Evolutionary conservation across 1,140 invertebrate species (phyloP).

Genomic region (Penaeus indicus): DNA sequence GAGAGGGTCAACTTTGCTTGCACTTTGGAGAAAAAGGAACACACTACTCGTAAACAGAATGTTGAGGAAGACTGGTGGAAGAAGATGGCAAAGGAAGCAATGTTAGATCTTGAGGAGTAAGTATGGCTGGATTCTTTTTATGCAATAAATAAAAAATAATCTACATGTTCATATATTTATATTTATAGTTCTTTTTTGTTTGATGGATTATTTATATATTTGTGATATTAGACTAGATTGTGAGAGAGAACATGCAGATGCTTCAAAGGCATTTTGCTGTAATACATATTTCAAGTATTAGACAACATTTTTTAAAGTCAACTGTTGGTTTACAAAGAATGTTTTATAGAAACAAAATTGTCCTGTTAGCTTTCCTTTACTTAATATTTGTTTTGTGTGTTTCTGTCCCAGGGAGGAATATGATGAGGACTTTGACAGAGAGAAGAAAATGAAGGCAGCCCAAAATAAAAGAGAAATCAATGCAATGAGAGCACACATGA

Average conservation of each 20-base stretch:
- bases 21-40: slow-evolving; percentile 82
- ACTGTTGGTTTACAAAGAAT: no score
- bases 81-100: slow-evolving; percentile 87
- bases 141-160: not conserved
- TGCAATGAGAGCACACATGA: slow-evolving; percentile 15
- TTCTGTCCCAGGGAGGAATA: slow-evolving; percentile 70
- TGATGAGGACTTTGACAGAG: slow-evolving; percentile 43
- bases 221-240: no score
- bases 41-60: slow-evolving; percentile 78
- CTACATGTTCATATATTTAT: not conserved
- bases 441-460: slow-evolving; percentile 37
- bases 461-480: slow-evolving; percentile 47
- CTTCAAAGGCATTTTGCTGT: no score
- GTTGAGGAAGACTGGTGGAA: slow-evolving; percentile 85
- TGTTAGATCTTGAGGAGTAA: slow-evolving; percentile 86
- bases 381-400: not conserved
- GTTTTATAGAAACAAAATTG: not conserved
- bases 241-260: no score
- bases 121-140: slow-evolving; percentile 71
- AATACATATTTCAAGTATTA: no score
- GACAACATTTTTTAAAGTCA: no score
- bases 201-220: no score
- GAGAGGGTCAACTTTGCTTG: slow-evolving; percentile 82
- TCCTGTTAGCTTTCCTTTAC: not conserved
- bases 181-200: not conserved